Base-by-base conservation (phyloP, 1,140 invertebrate genomes). In the Drosophila bipectinata region DNA sequence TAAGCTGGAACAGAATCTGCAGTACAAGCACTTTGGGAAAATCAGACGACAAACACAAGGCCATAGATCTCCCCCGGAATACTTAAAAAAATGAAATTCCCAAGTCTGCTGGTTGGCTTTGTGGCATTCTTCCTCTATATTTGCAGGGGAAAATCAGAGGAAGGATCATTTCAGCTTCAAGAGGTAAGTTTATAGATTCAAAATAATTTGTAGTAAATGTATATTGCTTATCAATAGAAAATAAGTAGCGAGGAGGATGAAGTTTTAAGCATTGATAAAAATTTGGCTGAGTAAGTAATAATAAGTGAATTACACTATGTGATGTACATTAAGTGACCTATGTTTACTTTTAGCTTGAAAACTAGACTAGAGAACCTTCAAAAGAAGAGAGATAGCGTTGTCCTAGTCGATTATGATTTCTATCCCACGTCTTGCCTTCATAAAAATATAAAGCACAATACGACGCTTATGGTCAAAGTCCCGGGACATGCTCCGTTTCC, bases 231-330 rank as follows among this genome's bases (percentile, higher is more conserved):
- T 24, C 4, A 4, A 10, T n/a, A 64, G 62, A 32, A 61, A 8
- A 15, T 34, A 5, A 37, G 39, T 6, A 10, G 41, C 0, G 28
- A 56, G 8, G 14, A 6, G 56, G 30, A 60, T 6, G 12, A 47
- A 1, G 14, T 41, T 4, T 32, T 56, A 4, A 37, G 3, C 26
- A 15, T 64, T 47, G 56, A 61, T 61, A 61, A 61, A 2, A 21
- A 62, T 14, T 30, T 66, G 62, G 12, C 28, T 7, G 62, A 48
- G 62, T 66, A 28, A 15, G 62, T 66, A 28, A 26, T 0, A 26
- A 15, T 15, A 15, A 15, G 15, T 15, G 15, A 60, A 12, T 0
- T 9, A 34, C 1, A 3, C 12, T 2, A 37, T 3, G 10, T 0
- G 10, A 37, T 4, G 3, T 10, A 37, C 9, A 12, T 1, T 12